Percentiles rank a stretch among this genome's conserved stretches.
These are phyloP conservation scores for Amorpha juglandis DNA, from an alignment of 2,888 invertebrate species.

Conservation along the genomic window DNA sequence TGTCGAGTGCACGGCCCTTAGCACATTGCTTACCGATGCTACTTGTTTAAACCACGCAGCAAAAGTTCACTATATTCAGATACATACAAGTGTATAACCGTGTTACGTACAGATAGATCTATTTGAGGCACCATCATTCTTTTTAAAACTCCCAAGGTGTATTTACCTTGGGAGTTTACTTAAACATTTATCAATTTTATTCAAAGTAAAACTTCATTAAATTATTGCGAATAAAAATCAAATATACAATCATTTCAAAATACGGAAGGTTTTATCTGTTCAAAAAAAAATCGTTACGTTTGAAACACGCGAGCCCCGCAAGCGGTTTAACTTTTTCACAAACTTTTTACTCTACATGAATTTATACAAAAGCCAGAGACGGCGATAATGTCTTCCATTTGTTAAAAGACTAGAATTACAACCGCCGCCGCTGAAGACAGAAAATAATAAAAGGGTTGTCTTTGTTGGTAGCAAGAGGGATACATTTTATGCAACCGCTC, in stretches of 20 bases:
- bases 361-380: slow-evolving; percentile 77
- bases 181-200: background rate
- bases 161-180: no score
- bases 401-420: slow-evolving; percentile 78
- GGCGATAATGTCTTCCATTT: slow-evolving; percentile 80
- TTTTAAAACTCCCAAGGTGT: no score
- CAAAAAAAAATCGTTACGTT: slow-evolving; percentile 64
- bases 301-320: slow-evolving; percentile 64
- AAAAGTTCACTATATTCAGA: slow-evolving; percentile 31
- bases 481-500: slow-evolving; percentile 71
- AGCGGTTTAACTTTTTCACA: slow-evolving; percentile 72
- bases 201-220: background rate
- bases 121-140: no score
- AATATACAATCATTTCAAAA: background rate
- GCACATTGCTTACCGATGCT: slow-evolving; percentile 41
- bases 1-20: slow-evolving; percentile 39
- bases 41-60: slow-evolving; percentile 42
- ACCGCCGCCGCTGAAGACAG: slow-evolving; percentile 66
- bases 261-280: slow-evolving; percentile 2
- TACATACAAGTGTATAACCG: background rate
- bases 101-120: background rate
- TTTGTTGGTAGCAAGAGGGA: slow-evolving; percentile 69
- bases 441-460: slow-evolving; percentile 75
- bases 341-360: slow-evolving; percentile 75
- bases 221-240: slow-evolving; percentile 2